Conservation (phyloP, 2,113 vertebrate species). For the Hiodon tergisus region DNA sequence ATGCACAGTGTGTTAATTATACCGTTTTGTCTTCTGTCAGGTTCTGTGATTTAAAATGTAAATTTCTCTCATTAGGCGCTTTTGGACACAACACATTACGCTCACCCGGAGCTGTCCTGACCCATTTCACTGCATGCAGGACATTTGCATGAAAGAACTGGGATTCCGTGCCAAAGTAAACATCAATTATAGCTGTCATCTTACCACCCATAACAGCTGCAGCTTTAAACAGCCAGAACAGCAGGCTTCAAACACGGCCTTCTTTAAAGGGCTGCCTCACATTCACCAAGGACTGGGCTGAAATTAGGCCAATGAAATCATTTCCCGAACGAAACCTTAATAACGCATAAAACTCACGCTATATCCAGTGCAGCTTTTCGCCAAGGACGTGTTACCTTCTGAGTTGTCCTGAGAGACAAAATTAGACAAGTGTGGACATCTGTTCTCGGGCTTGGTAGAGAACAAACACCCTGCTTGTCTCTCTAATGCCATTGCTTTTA, state of each 20-base stretch:
- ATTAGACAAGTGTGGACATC: slow-evolving; percentile 5
- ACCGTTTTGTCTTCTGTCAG: slow-evolving; percentile 43
- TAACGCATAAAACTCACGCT: background rate
- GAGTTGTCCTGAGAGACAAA: background rate
- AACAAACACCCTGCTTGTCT: background rate
- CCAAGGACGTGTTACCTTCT: background rate
- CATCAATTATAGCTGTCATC: slow-evolving; percentile 78
- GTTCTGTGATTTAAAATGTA: slow-evolving; percentile 56
- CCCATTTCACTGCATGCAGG: slow-evolving; percentile 63
- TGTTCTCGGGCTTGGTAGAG: background rate
- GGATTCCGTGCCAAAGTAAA: slow-evolving; percentile 71
- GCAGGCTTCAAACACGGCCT: slow-evolving; percentile 66
- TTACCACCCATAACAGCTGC: slow-evolving; percentile 71
- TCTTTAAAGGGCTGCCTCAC: slow-evolving; percentile 59
- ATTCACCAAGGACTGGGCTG: slow-evolving; percentile 58
- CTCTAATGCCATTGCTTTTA: background rate
- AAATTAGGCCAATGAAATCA: slow-evolving; percentile 56
- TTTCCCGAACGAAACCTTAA: slow-evolving; percentile 44
- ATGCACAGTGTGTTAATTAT: slow-evolving; percentile 31
- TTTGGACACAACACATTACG: slow-evolving; percentile 49
- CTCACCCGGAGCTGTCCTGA: slow-evolving; percentile 61
- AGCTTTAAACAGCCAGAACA: slow-evolving; percentile 71
- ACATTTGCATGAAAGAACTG: slow-evolving; percentile 70
- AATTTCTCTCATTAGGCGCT: slow-evolving; percentile 56
- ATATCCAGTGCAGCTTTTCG: background rate